Percentiles rank a stretch among this genome's conserved stretches.
phyloP scores from a whole-genome alignment of 2,888 invertebrate genomes.

The Leistus spinibarbis region DNA sequence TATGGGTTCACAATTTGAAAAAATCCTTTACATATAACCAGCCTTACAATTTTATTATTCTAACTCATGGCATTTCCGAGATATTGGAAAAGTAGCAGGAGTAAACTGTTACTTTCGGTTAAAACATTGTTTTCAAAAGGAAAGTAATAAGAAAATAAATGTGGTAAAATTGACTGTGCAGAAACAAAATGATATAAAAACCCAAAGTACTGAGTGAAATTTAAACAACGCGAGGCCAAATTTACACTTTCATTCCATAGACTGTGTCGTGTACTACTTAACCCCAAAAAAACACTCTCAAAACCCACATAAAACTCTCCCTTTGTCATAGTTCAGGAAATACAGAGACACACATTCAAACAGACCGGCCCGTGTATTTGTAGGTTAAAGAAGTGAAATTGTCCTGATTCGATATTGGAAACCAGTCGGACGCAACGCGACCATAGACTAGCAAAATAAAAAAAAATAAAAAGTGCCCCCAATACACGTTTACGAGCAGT shows the following conservation, averaged over 20 bases:
- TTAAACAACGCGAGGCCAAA: neutral
- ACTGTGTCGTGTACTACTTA: neutral
- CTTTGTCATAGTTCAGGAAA: neutral
- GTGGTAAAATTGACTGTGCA: neutral
- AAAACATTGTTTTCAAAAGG: too few species aligned
- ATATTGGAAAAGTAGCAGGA: too few species aligned
- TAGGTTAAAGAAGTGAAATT: conserved; percentile 28
- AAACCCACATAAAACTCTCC: neutral
- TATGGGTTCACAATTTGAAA: too few species aligned
- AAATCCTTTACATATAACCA: too few species aligned
- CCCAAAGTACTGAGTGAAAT: neutral
- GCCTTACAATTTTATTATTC: too few species aligned
- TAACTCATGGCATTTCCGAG: too few species aligned
- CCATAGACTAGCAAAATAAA: neutral
- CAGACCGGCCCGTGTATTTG: neutral
- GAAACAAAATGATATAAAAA: neutral
- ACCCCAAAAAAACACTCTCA: neutral
- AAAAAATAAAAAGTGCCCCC: conserved; percentile 21
- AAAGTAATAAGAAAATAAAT: neutral
- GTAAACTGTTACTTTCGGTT: too few species aligned
- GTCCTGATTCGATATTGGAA: conserved; percentile 23
- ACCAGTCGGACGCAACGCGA: conserved; percentile 2
- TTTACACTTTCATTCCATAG: neutral
- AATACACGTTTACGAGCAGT: neutral
- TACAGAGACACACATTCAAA: neutral